These are phyloP conservation scores for Trichogramma pretiosum DNA, from an alignment of 1,140 invertebrate genomes.

Conservation along the genomic window DNA sequence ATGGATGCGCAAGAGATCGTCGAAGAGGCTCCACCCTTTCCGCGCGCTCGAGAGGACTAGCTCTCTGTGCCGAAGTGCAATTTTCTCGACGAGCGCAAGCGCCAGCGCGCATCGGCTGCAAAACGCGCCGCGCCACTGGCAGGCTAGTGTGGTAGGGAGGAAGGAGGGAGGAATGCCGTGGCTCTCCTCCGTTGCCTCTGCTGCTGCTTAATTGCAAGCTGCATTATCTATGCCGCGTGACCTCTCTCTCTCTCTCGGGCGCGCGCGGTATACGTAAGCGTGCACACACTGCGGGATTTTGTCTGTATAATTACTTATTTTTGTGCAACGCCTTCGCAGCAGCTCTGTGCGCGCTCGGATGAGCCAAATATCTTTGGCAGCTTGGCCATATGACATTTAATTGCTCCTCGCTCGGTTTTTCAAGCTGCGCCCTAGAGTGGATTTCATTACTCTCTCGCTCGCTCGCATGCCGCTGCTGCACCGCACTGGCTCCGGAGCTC, in stretches of 20 bases:
- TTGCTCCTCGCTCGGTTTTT: slow-evolving; percentile 16
- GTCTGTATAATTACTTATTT: slow-evolving; percentile 31
- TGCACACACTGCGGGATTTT: slow-evolving; percentile 21
- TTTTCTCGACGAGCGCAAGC: no score
- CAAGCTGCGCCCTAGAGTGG: no score
- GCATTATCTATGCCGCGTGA: slow-evolving; percentile 27
- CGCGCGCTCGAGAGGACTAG: no score
- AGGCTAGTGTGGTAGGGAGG: not conserved
- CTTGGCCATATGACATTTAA: slow-evolving; percentile 20
- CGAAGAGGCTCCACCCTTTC: slow-evolving; percentile 39
- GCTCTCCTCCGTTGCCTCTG: not conserved
- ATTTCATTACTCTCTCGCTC: slow-evolving; percentile 9
- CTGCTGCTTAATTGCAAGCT: slow-evolving; percentile 25
- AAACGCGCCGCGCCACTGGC: not conserved
- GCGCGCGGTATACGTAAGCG: no score
- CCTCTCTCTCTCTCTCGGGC: no score
- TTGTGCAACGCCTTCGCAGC: slow-evolving; percentile 1
- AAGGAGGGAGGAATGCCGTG: not conserved
- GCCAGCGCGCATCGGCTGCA: not conserved
- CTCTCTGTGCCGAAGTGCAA: no score
- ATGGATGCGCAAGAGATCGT: slow-evolving; percentile 44
- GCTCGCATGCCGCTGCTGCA: no score
- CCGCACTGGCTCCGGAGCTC: no score
- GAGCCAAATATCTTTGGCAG: slow-evolving; percentile 23
- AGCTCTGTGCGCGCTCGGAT: slow-evolving; percentile 7